phyloP scores from a whole-genome alignment of 2,888 invertebrate genomes.

The Therioaphis trifolii region DNA sequence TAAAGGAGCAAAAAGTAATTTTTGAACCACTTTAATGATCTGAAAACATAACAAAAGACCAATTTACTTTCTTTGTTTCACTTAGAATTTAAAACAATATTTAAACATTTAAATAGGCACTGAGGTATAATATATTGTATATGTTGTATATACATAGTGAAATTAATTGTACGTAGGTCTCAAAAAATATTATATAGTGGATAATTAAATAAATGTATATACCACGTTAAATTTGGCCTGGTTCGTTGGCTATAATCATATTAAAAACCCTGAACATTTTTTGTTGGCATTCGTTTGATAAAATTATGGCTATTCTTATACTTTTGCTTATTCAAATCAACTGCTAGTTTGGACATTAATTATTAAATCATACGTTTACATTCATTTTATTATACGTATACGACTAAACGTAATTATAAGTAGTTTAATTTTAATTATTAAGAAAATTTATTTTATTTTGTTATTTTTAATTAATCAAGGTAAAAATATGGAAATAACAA shows the following conservation, averaged over 20 bases:
- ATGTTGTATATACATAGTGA: background rate
- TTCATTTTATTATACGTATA: background rate
- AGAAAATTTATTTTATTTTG: background rate
- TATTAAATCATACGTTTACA: background rate
- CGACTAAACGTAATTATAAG: background rate
- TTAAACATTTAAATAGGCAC: too few species aligned
- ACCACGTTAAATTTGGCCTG: slow-evolving; percentile 43
- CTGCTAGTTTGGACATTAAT: background rate
- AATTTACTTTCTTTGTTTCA: too few species aligned
- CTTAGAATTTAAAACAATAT: too few species aligned
- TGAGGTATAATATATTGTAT: too few species aligned
- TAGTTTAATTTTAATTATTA: background rate
- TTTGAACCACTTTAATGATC: too few species aligned
- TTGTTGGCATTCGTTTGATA: slow-evolving; percentile 52
- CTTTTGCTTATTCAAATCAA: slow-evolving; percentile 14
- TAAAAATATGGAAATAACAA: slow-evolving; percentile 29
- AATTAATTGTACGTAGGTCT: slow-evolving; percentile 5
- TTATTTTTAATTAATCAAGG: background rate
- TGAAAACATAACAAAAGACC: too few species aligned
- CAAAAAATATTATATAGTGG: background rate
- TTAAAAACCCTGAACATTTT: slow-evolving; percentile 29
- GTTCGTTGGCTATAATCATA: slow-evolving; percentile 50
- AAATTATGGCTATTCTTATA: slow-evolving; percentile 35
- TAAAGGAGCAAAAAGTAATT: too few species aligned
- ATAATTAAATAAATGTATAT: slow-evolving; percentile 26